Percentiles rank a stretch among this genome's conserved stretches.
These are phyloP conservation scores for Microtus oregoni DNA, from an alignment of 2,113 vertebrate species.

Conservation along the genomic window DNA sequence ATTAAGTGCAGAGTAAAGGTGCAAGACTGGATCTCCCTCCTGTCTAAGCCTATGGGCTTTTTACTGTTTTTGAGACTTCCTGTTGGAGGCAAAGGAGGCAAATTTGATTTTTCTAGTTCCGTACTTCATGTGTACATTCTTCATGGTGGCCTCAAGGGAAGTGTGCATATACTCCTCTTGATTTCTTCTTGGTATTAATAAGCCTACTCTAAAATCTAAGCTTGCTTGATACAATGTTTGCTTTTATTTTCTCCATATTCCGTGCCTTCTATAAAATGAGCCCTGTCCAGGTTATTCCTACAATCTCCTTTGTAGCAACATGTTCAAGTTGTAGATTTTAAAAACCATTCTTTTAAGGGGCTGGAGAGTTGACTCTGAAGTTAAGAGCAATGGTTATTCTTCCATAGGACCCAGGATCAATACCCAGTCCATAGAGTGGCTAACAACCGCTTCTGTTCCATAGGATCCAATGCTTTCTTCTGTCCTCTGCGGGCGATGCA, in stretches of 20 bases:
- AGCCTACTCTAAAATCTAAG: background rate
- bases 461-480: background rate
- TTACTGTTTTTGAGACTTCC: fast-evolving
- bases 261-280: background rate
- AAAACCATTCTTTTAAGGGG: too few species aligned
- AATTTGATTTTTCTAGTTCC: background rate
- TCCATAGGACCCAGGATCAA: background rate
- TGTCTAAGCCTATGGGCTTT: background rate
- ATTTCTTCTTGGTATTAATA: background rate
- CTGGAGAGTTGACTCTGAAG: background rate
- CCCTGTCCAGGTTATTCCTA: background rate
- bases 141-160: background rate
- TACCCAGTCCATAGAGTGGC: background rate
- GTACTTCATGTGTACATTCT: fast-evolving
- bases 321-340: background rate
- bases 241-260: background rate
- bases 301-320: background rate
- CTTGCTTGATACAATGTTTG: background rate
- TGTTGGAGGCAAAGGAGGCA: fast-evolving
- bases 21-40: background rate
- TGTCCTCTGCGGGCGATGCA: background rate
- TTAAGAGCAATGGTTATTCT: background rate
- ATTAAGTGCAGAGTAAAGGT: background rate
- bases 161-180: background rate
- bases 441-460: background rate